phyloP scores from a whole-genome alignment of 2,797 vertebrate genomes.

The Sebastes matsubarae region DNA sequence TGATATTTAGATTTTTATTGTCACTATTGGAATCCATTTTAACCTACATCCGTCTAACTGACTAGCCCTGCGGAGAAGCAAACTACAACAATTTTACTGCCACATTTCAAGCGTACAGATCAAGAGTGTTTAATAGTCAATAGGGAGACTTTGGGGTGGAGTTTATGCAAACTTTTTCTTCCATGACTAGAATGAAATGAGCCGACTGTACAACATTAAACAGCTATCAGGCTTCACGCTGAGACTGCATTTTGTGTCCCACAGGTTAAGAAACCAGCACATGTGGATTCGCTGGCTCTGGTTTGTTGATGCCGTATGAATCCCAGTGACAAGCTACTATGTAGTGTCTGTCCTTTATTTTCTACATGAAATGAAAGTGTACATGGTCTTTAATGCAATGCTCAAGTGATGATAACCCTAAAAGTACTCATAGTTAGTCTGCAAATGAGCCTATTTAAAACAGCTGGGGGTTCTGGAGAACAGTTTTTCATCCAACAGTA shows the following conservation, averaged over 20 bases:
- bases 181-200: slow-evolving; percentile 48
- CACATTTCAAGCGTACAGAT: background rate
- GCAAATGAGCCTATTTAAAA: slow-evolving; percentile 28
- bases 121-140: background rate
- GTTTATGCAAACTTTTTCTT: slow-evolving; percentile 18
- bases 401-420: background rate
- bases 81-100: slow-evolving; percentile 1
- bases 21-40: background rate
- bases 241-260: slow-evolving; percentile 11
- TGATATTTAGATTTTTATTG: background rate
- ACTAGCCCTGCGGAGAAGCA: background rate
- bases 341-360: background rate
- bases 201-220: slow-evolving; percentile 36
- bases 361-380: background rate
- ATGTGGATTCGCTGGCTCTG: slow-evolving; percentile 11
- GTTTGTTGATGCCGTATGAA: background rate
- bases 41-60: background rate
- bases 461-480: slow-evolving; percentile 2
- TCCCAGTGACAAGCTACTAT: background rate
- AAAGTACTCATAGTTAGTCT: slow-evolving; percentile 9
- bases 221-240: slow-evolving; percentile 17
- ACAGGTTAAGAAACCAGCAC: slow-evolving; percentile 7
- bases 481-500: slow-evolving; percentile 30
- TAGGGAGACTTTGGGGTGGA: slow-evolving; percentile 20
- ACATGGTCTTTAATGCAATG: background rate